Conservation (phyloP, 2,113 vertebrate species). For the Oxyura jamaicensis region DNA sequence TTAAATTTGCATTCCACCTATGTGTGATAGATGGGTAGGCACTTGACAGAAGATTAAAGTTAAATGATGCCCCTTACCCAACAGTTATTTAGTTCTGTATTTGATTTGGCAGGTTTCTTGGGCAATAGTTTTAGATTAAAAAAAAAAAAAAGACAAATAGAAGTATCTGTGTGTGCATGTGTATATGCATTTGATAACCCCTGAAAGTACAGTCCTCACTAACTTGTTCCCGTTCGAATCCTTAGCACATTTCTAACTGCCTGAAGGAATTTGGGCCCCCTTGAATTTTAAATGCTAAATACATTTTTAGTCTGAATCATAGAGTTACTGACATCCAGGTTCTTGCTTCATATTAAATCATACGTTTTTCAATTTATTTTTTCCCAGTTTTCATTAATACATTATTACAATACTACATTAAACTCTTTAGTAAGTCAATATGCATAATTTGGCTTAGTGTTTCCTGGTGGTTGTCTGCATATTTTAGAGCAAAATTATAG, state of each 20-base stretch:
- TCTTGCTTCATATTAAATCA: neutral
- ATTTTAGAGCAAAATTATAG: neutral
- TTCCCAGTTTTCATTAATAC: neutral
- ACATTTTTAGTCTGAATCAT: neutral
- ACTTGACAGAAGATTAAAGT: conserved; percentile 29
- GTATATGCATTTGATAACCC: neutral
- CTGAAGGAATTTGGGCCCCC: neutral
- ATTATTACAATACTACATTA: neutral
- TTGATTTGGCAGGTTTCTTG: neutral
- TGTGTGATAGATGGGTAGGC: conserved; percentile 2
- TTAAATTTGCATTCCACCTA: conserved; percentile 52
- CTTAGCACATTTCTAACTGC: neutral
- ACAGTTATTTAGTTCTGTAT: neutral
- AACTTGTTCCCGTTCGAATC: neutral
- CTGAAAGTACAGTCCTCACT: neutral
- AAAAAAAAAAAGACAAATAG: neutral
- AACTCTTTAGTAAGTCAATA: neutral
- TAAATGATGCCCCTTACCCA: neutral
- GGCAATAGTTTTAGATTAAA: neutral
- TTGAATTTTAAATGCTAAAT: neutral
- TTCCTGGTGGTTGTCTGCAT: neutral
- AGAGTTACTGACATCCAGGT: neutral
- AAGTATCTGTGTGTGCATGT: neutral
- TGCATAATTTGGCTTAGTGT: neutral
- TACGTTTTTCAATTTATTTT: neutral